Percentiles rank a stretch among this genome's conserved stretches.
phyloP scores from a whole-genome alignment of 1,140 invertebrate genomes.

The Drosophila arawakana region DNA sequence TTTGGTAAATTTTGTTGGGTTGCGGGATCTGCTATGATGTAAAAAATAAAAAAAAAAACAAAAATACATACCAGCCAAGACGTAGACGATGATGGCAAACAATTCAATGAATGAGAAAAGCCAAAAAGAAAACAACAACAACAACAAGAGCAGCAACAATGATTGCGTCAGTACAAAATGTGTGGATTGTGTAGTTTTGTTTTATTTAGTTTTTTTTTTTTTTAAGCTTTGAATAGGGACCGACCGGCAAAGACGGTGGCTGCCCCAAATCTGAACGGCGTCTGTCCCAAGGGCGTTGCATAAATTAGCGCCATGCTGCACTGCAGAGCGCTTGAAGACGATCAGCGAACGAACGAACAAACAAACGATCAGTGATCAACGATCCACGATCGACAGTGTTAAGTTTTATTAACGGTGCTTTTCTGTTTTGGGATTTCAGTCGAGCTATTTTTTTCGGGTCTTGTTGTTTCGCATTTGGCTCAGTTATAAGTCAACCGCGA shows the following conservation, averaged over 20 bases:
- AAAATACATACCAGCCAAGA: conserved; percentile 23
- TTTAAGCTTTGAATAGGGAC: too few relatives aligned
- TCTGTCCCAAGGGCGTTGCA: conserved; percentile 75
- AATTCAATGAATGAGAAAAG: conserved; percentile 51
- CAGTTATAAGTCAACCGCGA: conserved; percentile 71
- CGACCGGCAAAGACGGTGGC: not conserved
- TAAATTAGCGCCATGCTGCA: conserved; percentile 68
- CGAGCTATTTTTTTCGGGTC: conserved; percentile 7
- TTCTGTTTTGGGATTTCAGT: conserved; percentile 28
- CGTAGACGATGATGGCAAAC: conserved; percentile 1
- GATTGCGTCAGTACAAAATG: conserved; percentile 33
- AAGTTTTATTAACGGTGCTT: conserved; percentile 14
- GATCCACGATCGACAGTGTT: conserved; percentile 12
- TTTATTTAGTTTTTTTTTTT: not conserved
- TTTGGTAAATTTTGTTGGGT: not conserved
- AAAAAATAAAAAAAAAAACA: not conserved
- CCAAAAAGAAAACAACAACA: conserved; percentile 11
- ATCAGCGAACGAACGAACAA: not conserved
- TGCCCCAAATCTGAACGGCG: conserved; percentile 51
- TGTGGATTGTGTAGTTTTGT: not conserved
- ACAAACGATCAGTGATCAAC: conserved; percentile 3
- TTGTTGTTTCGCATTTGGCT: conserved; percentile 32
- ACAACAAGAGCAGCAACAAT: not conserved
- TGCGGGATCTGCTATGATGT: not conserved
- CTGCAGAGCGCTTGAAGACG: not conserved